Evolutionary conservation across 2,113 vertebrate genomes (phyloP), one percentile per base, ranked within the genome.

Genomic region (Malurus elegans): DNA sequence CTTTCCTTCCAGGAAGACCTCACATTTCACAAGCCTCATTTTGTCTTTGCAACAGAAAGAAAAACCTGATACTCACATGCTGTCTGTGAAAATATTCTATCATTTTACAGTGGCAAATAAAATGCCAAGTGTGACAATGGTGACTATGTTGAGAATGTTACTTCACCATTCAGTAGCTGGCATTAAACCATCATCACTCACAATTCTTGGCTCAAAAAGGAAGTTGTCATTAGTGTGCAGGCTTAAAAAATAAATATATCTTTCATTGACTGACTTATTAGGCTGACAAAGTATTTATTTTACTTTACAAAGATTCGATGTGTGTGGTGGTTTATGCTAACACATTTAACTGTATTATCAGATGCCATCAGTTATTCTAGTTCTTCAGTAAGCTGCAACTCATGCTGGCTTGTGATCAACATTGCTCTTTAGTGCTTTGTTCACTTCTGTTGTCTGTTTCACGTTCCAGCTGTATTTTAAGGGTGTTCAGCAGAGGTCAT

Each of bases 181-280:
- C 91, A 89, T 73, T 18, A 65, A 79, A 36, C 66, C 84, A 81
- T 79, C 50, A 70, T 82, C 88, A 85, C 84, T 96, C 94, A 75
- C 73, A 83, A 42, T 60, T 90, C 53, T 50, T 92, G 89, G 83
- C 86, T 87, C 73, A 86, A 81, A 92, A 88, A 60, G 57, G 61
- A 90, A 85, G 60, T 51, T 89, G 53, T 62, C 40, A 51, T 95
- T 88, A 92, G 57, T 61, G 65, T 87, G 61, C 53, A 94, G 69
- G 81, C 76, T 62, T 80, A 32, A 88, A 88, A 76, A 67, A 42
- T 50, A 66, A 42, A 74, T 38, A 38, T 23, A 38, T 71, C 57
- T 87, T 87, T 71, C 73, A 93, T 53, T 91, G 91, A 95, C 65
- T 93, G 87, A 79, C 92, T 92, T 83, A 95, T 94, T 90, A 92